These are phyloP conservation scores for Aurelia sp. DNA, from an alignment of 30 jellyfish, hydroid and myxozoan species.

Conservation along the genomic window DNA sequence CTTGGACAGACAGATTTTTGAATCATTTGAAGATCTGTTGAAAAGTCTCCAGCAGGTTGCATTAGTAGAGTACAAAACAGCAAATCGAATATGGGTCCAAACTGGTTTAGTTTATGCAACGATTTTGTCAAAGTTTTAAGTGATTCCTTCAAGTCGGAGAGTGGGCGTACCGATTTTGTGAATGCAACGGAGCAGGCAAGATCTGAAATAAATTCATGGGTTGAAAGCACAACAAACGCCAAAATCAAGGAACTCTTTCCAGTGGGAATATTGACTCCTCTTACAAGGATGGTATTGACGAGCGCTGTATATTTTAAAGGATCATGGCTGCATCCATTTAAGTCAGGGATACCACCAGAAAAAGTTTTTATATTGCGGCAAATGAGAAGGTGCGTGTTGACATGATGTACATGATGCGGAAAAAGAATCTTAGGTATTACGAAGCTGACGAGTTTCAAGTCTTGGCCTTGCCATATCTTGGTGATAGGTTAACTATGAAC, in stretches of 20 bases:
- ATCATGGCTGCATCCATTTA: conserved; percentile 73
- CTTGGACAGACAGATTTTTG: too few species aligned
- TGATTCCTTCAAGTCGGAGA: conserved; percentile 20
- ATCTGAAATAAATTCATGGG: conserved; percentile 63
- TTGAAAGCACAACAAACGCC: conserved; percentile 66
- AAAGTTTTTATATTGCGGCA: neutral
- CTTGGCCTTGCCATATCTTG: conserved; percentile 77
- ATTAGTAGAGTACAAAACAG: conserved; percentile 1
- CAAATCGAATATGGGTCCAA: conserved; percentile 63
- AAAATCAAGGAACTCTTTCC: conserved; percentile 69
- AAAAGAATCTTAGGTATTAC: conserved; percentile 21
- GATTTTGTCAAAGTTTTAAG: conserved; percentile 9
- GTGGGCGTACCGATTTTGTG: conserved; percentile 28
- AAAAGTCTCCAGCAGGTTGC: neutral
- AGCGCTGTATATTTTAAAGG: conserved; percentile 90
- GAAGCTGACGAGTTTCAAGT: conserved; percentile 47
- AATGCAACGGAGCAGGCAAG: conserved; percentile 40
- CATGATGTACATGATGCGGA: conserved; percentile 58
- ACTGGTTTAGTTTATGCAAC: conserved; percentile 2
- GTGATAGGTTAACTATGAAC: conserved; percentile 60
- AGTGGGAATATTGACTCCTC: conserved; percentile 35
- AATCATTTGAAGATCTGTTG: too few species aligned
- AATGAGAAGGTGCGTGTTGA: conserved; percentile 25
- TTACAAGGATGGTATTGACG: conserved; percentile 77
- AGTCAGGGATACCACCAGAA: conserved; percentile 1